Base-by-base conservation (phyloP, 2,888 invertebrate species). In the Plebejus anna region DNA sequence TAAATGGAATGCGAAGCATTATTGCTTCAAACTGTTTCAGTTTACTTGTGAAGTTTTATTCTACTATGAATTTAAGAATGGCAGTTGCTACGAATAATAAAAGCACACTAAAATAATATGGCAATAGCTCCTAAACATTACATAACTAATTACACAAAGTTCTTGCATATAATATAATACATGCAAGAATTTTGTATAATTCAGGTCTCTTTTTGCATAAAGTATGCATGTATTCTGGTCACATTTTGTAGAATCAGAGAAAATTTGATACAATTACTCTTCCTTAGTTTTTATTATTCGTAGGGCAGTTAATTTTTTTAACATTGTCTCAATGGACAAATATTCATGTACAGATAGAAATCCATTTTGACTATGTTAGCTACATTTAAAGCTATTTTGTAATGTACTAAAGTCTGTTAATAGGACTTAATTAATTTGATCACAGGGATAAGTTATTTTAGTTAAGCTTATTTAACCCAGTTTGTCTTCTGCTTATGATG, bases 391-490 rank as follows among this genome's bases (percentile, higher is more conserved):
- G 32, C 28, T 66, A 32, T 59, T 59, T 59, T 36, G 55, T 32
- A 36, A 66, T 32, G 66, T 36, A 36, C 13, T 66, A 36, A 22
- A 7, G 22, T 61, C 1, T 66, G 7, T 36, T 66, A 32, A 11
- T 42, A 47, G 47, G 16, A 36, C 32, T 66, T 36, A 47, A 32
- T 13, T 13, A 11, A 36, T 66, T 66, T 32, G 66, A 66, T 36
- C 16, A 55, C 73, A 73, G 73, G 73, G 73, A 73, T 73, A 66
- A 66, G 32, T 73, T 55, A 22, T 32, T 55, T 73, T 73, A 32
- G 16, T 73, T 55, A 73, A 55, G 47, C 55, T 13, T 28, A 7
- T 73, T 55, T 51, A 32, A 59, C 72, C 55, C 70, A 57, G 71
- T 76, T 57, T 42, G 28, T 57, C n/a, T 61, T 16, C 42, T 57